These are phyloP conservation scores for Zingel zingel DNA, from an alignment of 2,113 vertebrate species.

Conservation along the genomic window DNA sequence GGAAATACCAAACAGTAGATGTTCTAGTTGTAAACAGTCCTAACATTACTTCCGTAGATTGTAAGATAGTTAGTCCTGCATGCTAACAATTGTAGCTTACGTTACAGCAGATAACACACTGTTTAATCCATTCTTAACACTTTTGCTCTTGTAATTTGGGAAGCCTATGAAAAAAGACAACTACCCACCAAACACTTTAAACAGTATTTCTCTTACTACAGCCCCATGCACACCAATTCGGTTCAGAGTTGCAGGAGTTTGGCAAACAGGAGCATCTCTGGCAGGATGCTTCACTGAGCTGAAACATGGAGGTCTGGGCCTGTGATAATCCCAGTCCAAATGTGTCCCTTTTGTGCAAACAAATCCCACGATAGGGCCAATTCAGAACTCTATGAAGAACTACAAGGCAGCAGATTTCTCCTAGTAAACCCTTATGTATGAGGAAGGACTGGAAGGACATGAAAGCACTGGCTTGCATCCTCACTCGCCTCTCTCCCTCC, in stretches of 20 bases:
- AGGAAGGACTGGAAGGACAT: conserved; percentile 72
- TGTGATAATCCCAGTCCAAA: conserved; percentile 72
- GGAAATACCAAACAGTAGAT: no score
- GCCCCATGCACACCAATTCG: neutral
- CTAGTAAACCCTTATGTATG: conserved; percentile 50
- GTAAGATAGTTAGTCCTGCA: no score
- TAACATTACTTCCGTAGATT: no score
- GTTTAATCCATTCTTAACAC: no score
- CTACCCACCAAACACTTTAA: neutral
- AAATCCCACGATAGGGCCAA: conserved; percentile 61
- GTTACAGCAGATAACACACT: no score
- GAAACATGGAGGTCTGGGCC: conserved; percentile 66
- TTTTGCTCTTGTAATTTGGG: neutral
- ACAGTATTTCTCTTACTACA: neutral
- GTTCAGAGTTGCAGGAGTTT: conserved; percentile 26
- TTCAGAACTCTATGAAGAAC: conserved; percentile 51
- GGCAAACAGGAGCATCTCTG: conserved; percentile 48
- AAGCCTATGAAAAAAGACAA: neutral
- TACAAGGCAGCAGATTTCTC: conserved; percentile 66
- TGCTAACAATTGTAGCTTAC: no score
- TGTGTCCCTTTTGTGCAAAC: conserved; percentile 73
- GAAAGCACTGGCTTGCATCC: conserved; percentile 67
- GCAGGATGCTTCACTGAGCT: conserved; percentile 29
- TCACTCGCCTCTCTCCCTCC: conserved; percentile 13
- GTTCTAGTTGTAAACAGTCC: no score